These are phyloP conservation scores for Apotomis betuletana DNA, from an alignment of 2,888 invertebrate species.

Conservation along the genomic window DNA sequence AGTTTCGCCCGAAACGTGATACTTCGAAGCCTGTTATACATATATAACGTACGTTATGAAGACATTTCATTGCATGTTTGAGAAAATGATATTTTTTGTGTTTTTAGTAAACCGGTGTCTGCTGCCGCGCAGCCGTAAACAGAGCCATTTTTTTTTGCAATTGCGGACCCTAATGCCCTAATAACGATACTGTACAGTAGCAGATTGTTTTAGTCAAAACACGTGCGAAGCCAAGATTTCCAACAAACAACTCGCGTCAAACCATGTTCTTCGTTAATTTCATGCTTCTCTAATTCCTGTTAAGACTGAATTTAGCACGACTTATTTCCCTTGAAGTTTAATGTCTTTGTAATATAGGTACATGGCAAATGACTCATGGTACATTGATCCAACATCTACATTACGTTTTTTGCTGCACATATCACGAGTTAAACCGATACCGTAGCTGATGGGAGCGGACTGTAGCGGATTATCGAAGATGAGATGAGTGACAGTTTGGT, in stretches of 20 bases:
- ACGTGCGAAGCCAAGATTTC: conserved; percentile 16
- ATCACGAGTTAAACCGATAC: conserved; percentile 20
- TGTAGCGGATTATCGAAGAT: conserved; percentile 30
- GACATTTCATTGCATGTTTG: too few species aligned
- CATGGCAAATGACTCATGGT: conserved; percentile 24
- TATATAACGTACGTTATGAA: too few species aligned
- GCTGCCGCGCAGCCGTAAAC: too few species aligned
- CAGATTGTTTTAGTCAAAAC: background rate
- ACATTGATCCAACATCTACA: conserved; percentile 29
- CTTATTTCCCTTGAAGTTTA: background rate
- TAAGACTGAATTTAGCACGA: conserved; percentile 9
- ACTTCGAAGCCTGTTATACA: too few species aligned
- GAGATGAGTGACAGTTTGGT: conserved; percentile 26
- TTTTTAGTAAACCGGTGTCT: too few species aligned
- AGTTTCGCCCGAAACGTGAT: too few species aligned
- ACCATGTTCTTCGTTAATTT: background rate
- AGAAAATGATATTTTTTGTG: too few species aligned
- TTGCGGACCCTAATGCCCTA: too few species aligned
- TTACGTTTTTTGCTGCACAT: conserved; percentile 15
- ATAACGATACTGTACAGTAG: too few species aligned
- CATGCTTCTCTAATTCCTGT: background rate
- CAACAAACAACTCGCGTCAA: background rate
- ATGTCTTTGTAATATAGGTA: conserved; percentile 13
- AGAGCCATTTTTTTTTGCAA: too few species aligned
- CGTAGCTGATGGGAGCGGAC: conserved; percentile 28